Evolutionary conservation across 2,888 invertebrate genomes (phyloP), one percentile per base, ranked within the genome.

Genomic region (Brachypalpus laphriformis): DNA sequence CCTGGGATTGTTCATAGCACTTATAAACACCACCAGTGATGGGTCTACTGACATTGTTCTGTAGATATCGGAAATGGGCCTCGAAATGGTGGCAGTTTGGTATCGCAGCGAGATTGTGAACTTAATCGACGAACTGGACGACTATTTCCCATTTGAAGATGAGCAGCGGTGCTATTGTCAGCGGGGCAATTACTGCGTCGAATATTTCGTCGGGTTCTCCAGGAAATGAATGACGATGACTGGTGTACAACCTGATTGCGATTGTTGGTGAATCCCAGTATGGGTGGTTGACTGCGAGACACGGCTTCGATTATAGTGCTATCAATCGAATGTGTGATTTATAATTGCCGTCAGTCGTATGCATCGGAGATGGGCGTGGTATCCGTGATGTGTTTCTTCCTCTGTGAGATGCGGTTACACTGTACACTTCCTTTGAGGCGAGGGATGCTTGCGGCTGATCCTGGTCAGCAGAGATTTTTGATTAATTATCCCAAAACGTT

Each of bases 321-420:
- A 87, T 28, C 90, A 90, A 80, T 89, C 89, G 57, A 87, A 87
- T 63, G 89, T 89, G 18, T 90, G 3, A 82, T 88, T 7, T 89
- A 89, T n/a, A n/a, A n/a, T 28, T 3, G 89, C 0, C 87, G 87
- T 11, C 89, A 89, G 74, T 28, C 82, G n/a, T n/a, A n/a, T n/a
- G n/a, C n/a, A n/a, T n/a, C n/a, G n/a, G n/a, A n/a, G n/a, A 14
- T 72, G 77, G 74, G n/a, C 89, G 85, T 88, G 87, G 68, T 54
- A 90, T 34, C 89, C 90, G 57, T n/a, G n/a, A n/a, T 89, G 88
- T 34, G 88, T 90, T 70, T 89, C 80, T 3, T 66, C 90, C n/a
- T n/a, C n/a, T n/a, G n/a, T n/a, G n/a, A n/a, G n/a, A n/a, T n/a
- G n/a, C n/a, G n/a, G n/a, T n/a, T n/a, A n/a, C n/a, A n/a, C n/a